Percentiles rank a stretch among this genome's conserved stretches.
phyloP scores from a whole-genome alignment of 2,113 vertebrate genomes.

The Prunella fulvescens region DNA sequence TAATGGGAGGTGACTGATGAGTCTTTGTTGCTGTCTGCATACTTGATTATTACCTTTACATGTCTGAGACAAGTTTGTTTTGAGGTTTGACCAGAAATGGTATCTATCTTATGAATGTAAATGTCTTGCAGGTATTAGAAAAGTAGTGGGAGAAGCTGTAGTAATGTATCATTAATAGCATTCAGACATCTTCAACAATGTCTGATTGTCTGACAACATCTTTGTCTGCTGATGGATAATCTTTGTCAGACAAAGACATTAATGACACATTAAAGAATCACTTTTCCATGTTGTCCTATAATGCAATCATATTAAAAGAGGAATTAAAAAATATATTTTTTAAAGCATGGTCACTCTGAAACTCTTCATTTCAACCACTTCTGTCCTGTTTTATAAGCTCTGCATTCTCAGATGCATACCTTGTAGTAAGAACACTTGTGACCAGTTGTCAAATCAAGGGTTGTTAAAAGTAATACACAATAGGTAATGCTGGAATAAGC shows the following conservation, averaged over 20 bases:
- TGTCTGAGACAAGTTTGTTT: background rate
- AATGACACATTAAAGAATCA: rapidly evolving
- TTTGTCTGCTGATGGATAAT: background rate
- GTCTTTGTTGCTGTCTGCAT: background rate
- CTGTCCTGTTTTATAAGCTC: background rate
- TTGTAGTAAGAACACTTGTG: background rate
- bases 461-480: background rate
- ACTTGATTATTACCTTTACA: background rate
- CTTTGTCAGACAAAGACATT: background rate
- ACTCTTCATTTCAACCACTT: background rate
- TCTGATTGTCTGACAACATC: too few relatives aligned
- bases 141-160: background rate
- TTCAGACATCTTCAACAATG: background rate
- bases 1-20: background rate
- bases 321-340: background rate
- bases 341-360: background rate
- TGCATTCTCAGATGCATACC: background rate
- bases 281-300: background rate
- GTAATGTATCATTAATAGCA: background rate
- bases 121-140: background rate
- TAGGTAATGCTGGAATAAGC: background rate
- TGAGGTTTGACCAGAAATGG: background rate
- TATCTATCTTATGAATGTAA: background rate
- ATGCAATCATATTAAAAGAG: background rate
- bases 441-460: background rate